These are phyloP conservation scores for Aplodontia rufa DNA, from an alignment of 2,113 vertebrate species.

Conservation along the genomic window DNA sequence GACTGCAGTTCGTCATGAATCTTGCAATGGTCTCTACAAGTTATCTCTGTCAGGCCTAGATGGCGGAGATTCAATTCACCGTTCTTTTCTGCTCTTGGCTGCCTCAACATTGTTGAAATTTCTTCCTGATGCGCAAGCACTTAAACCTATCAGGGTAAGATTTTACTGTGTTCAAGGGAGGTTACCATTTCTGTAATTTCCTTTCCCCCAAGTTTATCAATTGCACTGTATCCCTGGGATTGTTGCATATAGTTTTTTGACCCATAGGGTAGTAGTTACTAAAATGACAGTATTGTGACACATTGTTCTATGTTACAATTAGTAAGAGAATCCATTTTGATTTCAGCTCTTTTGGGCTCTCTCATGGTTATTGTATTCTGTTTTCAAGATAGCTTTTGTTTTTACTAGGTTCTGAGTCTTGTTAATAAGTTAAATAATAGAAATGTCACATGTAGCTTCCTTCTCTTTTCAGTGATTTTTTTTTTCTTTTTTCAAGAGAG, in stretches of 20 bases:
- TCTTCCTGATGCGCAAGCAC: slow-evolving; percentile 96
- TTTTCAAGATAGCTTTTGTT: background rate
- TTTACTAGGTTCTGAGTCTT: background rate
- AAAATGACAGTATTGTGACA: background rate
- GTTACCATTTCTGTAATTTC: background rate
- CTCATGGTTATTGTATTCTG: background rate
- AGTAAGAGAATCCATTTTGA: background rate
- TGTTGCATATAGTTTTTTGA: background rate
- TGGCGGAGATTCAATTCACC: slow-evolving; percentile 97
- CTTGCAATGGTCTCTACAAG: slow-evolving; percentile 97
- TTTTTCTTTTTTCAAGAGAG: too few relatives aligned
- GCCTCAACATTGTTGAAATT: slow-evolving; percentile 98
- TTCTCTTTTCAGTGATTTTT: background rate
- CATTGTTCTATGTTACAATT: background rate
- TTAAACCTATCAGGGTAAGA: slow-evolving; percentile 94
- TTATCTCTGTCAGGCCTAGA: slow-evolving; percentile 97
- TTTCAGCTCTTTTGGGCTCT: background rate
- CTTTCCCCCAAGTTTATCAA: background rate
- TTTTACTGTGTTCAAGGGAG: background rate
- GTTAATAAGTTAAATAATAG: slow-evolving; percentile 5
- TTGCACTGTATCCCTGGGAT: background rate
- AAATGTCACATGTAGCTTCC: background rate
- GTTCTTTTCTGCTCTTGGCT: slow-evolving; percentile 96
- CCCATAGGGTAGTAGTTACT: background rate
- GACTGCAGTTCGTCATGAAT: slow-evolving; percentile 97